Base-by-base conservation (phyloP, 2,113 vertebrate species). In the Otolemur garnettii region DNA sequence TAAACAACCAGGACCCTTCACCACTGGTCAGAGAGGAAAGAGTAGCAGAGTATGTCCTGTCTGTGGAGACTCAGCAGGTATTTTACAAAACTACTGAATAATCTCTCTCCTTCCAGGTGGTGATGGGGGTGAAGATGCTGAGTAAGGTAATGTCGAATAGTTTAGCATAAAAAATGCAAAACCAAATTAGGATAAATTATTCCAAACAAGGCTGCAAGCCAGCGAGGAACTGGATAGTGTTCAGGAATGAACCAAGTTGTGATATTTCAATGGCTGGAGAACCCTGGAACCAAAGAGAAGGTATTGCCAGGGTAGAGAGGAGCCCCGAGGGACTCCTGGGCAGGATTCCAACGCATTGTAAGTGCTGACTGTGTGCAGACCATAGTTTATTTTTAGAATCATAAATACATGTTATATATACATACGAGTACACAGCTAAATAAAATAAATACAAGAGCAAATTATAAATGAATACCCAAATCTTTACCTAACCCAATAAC, bases 11-110 rank as follows among this genome's bases (percentile, higher is more conserved):
- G 64, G 30, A 33, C 2, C 15, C 75, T n/a, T 87, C 30, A 87
- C 33, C 33, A 62, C 6, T 66, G 9, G 15, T 62, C 24, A 88
- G 57, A 77, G 12, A 84, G 21, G 57, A 87, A 88, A 95, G 5
- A 90, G 1, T 28, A 96, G 60, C 22, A 88, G 26, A 90, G 30
- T 21, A 50, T 83, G 86, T 75, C 38, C 45, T 75, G 12, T 13
- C 50, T 96, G 17, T 5, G 87, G 59, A 12, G 68, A 24, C 26
- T 75, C 45, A 71, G 26, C 80, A 75, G 19, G 22, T 50, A 71
- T 68, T 96, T 90, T 81, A 84, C 62, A 88, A 94, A 93, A 60
- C 35, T 62, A 62, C 45, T 81, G 4, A 79, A 66, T 66, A 85
- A 89, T 50, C 2, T 71, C 50, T 96, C 42, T 22, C 26, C 38